Percentiles rank a stretch among this genome's conserved stretches.
phyloP scores from a whole-genome alignment of 2,888 invertebrate genomes.

The Synanthedon vespiformis region DNA sequence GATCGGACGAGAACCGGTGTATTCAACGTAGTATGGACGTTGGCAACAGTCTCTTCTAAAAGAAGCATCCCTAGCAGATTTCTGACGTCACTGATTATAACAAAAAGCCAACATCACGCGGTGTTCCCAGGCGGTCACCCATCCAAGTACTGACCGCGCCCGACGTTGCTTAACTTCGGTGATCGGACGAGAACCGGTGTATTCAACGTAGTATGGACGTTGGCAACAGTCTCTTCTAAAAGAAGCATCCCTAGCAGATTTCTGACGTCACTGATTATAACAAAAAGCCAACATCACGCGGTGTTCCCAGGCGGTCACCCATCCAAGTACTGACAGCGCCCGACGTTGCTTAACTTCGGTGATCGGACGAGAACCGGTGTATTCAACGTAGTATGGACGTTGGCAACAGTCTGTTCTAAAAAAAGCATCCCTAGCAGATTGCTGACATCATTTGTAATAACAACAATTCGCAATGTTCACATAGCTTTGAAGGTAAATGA shows the following conservation, averaged over 20 bases:
- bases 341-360: constrained; percentile 19
- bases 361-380: constrained; percentile 19
- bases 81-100: neutral
- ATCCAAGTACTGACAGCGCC: constrained; percentile 18
- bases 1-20: constrained; percentile 27
- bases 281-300: neutral
- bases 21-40: constrained; percentile 33
- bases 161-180: constrained; percentile 21
- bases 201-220: constrained; percentile 18
- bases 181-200: constrained; percentile 22
- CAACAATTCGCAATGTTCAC: too few relatives aligned
- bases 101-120: constrained; percentile 16
- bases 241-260: too few relatives aligned
- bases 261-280: too few relatives aligned
- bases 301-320: constrained; percentile 6
- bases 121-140: constrained; percentile 22
- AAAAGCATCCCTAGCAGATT: too few relatives aligned
- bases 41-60: constrained; percentile 9
- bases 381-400: constrained; percentile 15
- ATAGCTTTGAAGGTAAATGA: too few relatives aligned
- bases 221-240: constrained; percentile 4
- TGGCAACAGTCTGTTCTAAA: neutral
- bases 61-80: too few relatives aligned
- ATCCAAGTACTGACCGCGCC: constrained; percentile 20
- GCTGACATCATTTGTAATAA: too few relatives aligned